Evolutionary conservation across 2,113 vertebrate genomes (phyloP).

Genomic region (Hyaena hyaena): DNA sequence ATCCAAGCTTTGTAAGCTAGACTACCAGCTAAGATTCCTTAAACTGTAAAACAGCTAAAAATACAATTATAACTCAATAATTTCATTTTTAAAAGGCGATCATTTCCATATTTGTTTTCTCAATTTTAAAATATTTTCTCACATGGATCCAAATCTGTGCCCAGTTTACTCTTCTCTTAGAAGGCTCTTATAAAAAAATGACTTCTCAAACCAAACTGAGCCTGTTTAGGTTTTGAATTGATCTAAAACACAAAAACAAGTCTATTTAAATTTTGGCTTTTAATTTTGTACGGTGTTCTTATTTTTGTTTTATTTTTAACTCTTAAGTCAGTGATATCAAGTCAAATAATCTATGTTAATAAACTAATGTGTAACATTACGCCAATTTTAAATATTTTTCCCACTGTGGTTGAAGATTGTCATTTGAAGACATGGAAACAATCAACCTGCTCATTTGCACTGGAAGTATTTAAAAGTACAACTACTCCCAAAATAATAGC

Average conservation of each 20-base stretch:
- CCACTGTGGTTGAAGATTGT: neutral
- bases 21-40: neutral
- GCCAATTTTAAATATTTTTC: neutral
- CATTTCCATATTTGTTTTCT: neutral
- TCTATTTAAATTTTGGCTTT: neutral
- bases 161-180: neutral
- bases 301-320: neutral
- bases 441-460: conserved; percentile 31
- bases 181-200: neutral
- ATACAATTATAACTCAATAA: neutral
- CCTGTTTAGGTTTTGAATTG: neutral
- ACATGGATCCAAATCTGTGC: neutral
- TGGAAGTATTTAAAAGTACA: conserved; percentile 42
- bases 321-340: neutral
- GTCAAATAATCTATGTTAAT: neutral
- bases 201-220: neutral
- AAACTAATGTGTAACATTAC: neutral
- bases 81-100: neutral
- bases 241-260: neutral
- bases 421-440: conserved; percentile 66
- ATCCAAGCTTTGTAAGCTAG: neutral
- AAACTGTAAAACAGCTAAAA: neutral
- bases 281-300: neutral
- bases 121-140: conserved; percentile 4
- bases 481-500: conserved; percentile 32